Evolutionary conservation across 2,888 invertebrate species (phyloP).

Genomic region (Limnephilus auricula): DNA sequence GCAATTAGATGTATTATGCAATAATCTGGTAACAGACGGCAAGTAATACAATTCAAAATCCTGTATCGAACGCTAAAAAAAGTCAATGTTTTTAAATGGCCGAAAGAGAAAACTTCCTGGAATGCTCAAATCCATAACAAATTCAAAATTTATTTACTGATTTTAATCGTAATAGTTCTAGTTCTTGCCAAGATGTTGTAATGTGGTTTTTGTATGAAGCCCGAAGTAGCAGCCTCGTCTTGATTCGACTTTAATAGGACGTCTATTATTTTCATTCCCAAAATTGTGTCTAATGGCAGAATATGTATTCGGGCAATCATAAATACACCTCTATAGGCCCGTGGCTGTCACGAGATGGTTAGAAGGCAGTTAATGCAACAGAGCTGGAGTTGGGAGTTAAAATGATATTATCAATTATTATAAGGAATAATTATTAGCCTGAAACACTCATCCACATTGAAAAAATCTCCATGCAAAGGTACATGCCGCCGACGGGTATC

Average conservation of each 20-base stretch:
- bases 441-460: no score
- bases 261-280: slow-evolving; percentile 18
- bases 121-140: background rate
- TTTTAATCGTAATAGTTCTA: background rate
- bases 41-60: no score
- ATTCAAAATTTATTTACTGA: background rate
- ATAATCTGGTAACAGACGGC: no score
- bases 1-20: no score
- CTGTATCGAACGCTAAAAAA: no score
- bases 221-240: background rate
- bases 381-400: background rate
- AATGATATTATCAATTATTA: no score
- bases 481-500: no score
- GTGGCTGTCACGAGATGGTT: background rate
- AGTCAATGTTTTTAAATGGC: background rate
- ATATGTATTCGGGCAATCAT: slow-evolving; percentile 21
- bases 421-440: no score
- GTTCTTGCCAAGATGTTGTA: background rate
- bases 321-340: slow-evolving; percentile 5
- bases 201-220: background rate
- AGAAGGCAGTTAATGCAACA: background rate
- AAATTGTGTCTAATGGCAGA: slow-evolving; percentile 33
- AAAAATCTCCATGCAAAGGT: no score
- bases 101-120: background rate
- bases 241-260: slow-evolving; percentile 34